A percentile compares a stretch with the other conserved stretches of the same genome.
phyloP scores from a whole-genome alignment of 2,113 vertebrate species.

The Malaclemys terrapin region DNA sequence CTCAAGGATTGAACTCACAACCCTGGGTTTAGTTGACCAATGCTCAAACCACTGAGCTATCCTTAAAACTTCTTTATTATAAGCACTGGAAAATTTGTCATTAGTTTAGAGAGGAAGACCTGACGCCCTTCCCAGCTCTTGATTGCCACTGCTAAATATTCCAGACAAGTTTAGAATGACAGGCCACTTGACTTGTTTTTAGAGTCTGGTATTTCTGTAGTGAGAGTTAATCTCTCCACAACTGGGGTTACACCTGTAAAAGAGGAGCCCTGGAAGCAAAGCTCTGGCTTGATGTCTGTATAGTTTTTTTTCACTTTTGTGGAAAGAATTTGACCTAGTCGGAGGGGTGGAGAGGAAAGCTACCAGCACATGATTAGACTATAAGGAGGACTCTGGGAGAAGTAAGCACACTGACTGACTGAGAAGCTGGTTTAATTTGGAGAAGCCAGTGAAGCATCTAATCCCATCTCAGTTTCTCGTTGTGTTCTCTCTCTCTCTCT shows the following conservation, averaged over 20 bases:
- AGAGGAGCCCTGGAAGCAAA: not conserved
- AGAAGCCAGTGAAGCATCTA: slow-evolving; percentile 11
- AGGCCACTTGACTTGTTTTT: not conserved
- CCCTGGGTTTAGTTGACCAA: too few relatives aligned
- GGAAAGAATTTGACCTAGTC: not conserved
- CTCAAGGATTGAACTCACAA: too few relatives aligned
- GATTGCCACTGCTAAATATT: not conserved
- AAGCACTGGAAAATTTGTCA: not conserved
- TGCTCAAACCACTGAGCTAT: too few relatives aligned
- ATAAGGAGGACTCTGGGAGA: not conserved
- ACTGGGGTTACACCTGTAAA: not conserved
- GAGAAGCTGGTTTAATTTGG: slow-evolving; percentile 24
- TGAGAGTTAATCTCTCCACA: not conserved
- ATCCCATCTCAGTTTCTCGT: slow-evolving; percentile 27
- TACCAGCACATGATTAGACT: not conserved
- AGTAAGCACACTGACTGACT: not conserved
- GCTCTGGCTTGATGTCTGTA: not conserved
- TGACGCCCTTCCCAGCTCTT: not conserved
- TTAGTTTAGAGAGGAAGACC: not conserved
- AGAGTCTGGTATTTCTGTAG: not conserved
- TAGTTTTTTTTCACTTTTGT: not conserved
- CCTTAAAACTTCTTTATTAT: not conserved
- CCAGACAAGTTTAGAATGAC: not conserved
- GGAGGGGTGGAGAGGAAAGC: not conserved
- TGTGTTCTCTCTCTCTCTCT: too few relatives aligned